Conservation (phyloP, 2,113 vertebrate species). For the Thamnophis sirtalis region DNA sequence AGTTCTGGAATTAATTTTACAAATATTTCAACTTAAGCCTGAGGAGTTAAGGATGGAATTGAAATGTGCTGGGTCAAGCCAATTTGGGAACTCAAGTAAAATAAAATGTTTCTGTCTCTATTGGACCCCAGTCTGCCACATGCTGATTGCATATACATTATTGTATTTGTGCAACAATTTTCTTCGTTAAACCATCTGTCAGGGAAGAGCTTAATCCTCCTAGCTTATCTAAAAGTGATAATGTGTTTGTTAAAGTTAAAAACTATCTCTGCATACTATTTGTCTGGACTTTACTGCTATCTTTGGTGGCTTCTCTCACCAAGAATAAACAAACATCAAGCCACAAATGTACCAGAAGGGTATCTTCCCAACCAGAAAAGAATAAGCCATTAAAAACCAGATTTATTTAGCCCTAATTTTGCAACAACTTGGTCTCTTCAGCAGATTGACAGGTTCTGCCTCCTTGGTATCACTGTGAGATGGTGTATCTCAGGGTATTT, state of each 20-base stretch:
- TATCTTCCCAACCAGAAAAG: conserved; percentile 30
- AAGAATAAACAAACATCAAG: conserved; percentile 38
- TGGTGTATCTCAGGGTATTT: conserved; percentile 44
- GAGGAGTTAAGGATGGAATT: neutral
- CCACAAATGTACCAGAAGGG: conserved; percentile 28
- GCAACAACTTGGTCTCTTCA: conserved; percentile 47
- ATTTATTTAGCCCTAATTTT: neutral
- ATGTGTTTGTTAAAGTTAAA: neutral
- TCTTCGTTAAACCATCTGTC: neutral
- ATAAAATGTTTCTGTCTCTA: neutral
- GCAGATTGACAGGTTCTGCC: conserved; percentile 9
- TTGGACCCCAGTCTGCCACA: neutral
- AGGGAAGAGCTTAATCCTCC: neutral
- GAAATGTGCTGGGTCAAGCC: too few relatives aligned
- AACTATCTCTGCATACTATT: neutral
- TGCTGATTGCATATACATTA: neutral
- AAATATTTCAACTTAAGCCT: neutral
- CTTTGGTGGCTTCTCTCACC: neutral
- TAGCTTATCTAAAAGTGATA: neutral
- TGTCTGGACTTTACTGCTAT: neutral
- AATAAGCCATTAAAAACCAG: neutral
- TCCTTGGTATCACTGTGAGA: conserved; percentile 10
- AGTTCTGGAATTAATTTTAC: neutral
- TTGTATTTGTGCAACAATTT: neutral
- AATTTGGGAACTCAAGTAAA: neutral